Conservation (phyloP, 2,113 vertebrate genomes). For the Uria aalge region DNA sequence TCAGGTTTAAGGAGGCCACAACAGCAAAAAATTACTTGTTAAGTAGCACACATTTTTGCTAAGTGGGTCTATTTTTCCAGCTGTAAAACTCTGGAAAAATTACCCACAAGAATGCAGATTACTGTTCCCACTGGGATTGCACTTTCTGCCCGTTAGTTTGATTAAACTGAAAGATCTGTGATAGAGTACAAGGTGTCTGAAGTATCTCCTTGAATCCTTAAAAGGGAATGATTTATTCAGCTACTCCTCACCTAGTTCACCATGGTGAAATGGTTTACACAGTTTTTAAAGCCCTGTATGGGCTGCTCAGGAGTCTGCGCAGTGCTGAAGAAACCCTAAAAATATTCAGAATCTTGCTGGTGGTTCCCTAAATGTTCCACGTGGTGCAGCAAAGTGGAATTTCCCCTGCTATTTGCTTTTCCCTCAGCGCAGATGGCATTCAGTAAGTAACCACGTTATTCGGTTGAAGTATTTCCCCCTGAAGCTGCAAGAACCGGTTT, state of each 20-base stretch:
- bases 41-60: background rate
- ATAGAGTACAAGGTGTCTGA: background rate
- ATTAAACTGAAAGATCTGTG: background rate
- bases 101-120: background rate
- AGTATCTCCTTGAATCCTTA: background rate
- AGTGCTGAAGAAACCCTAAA: background rate
- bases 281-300: background rate
- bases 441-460: background rate
- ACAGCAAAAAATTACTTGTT: background rate
- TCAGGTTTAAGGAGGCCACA: background rate
- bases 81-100: background rate
- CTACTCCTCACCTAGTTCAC: background rate
- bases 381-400: background rate
- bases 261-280: background rate
- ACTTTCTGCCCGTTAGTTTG: background rate
- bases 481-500: background rate
- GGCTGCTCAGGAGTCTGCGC: background rate
- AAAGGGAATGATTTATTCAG: background rate
- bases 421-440: background rate
- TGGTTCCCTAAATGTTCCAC: background rate
- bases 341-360: background rate
- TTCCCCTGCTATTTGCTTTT: background rate
- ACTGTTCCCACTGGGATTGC: background rate
- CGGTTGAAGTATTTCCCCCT: background rate
- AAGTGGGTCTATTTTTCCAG: background rate